phyloP scores from a whole-genome alignment of 2,113 vertebrate genomes.

The Clarias batrachus region DNA sequence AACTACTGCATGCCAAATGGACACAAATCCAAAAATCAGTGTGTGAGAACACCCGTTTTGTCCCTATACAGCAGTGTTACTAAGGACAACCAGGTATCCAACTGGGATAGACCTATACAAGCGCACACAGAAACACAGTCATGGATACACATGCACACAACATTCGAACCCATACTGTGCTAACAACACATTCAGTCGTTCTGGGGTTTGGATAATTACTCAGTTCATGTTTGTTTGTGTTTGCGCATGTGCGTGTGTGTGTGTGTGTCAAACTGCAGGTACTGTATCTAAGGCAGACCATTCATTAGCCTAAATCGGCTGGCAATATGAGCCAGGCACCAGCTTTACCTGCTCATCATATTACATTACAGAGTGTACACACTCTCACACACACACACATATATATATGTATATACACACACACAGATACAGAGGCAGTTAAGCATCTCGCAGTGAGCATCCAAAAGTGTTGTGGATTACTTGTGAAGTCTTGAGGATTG shows the following conservation, averaged over 20 bases:
- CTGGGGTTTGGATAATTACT: slow-evolving; percentile 32
- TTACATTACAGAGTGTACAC: slow-evolving; percentile 35
- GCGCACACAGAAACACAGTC: not conserved
- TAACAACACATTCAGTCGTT: slow-evolving; percentile 28
- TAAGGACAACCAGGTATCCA: slow-evolving; percentile 4
- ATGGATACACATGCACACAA: slow-evolving; percentile 18
- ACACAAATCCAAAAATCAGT: not conserved
- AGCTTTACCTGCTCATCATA: slow-evolving; percentile 36
- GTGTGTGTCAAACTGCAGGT: slow-evolving; percentile 26
- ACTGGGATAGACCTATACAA: not conserved
- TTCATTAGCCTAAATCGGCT: slow-evolving; percentile 29
- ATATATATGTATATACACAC: slow-evolving; percentile 4
- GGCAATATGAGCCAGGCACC: slow-evolving; percentile 44
- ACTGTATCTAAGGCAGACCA: slow-evolving; percentile 32
- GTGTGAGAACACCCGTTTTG: not conserved
- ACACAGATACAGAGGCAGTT: not conserved
- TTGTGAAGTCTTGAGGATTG: not conserved
- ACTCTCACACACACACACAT: slow-evolving; percentile 20
- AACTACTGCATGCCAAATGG: not conserved
- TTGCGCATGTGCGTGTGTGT: slow-evolving; percentile 17
- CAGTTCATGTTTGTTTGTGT: slow-evolving; percentile 17
- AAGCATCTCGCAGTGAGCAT: not conserved
- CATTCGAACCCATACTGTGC: slow-evolving; percentile 5
- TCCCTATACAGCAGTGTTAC: not conserved
- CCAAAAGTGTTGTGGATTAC: not conserved